Base-by-base conservation (phyloP, 2,888 invertebrate species). In the Poecilus cupreus region DNA sequence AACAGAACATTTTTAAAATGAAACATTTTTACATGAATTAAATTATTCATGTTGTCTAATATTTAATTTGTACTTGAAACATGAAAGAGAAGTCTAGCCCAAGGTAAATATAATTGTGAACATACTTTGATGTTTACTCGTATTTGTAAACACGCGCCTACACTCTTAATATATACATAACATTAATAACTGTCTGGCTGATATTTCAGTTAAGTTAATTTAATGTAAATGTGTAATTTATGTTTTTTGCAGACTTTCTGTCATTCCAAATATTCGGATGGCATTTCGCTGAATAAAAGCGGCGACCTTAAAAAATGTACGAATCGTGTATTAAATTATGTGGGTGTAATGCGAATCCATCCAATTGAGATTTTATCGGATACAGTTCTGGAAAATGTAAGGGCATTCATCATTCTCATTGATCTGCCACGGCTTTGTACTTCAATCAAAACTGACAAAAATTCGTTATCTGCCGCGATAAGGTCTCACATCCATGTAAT, bases 401-500 rank as follows among this genome's bases (percentile, higher is more conserved):
- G 24, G 24, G 60, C 60, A 60, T 60, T 60, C 60, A 60, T 60
- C 60, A 60, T 43, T 26, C 60, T 22, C 60, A 60, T 60, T 60
- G 60, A 60, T 60, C 60, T 60, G 24, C 24, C 60, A 26, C 26
- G 60, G 60, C 60, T 60, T 60, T 60, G 60, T 60, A 60, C 24
- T 60, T 60, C 60, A 60, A 60, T 60, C 60, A 60, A 60, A 60
- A 60, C 60, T 60, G 60, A 60, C 60, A 60, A 60, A 43, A 60
- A 60, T 60, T 22, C 60, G 51, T 51, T 51, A 51, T 51, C 51
- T 18, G 18, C 51, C 18, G 11, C 26, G 60, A 26, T 60, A 60
- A 68, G 37, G 37, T 37, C 37, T 32, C 72, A 68, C 37, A 68
- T 46, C n/a, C 20, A 16, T 39, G 39, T 39, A 70, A 70, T 70